Evolutionary conservation across 37 sponge, comb jelly and placozoan genomes (phyloP), one percentile per base, ranked within the genome.

Genomic region (Ianthella basta): DNA sequence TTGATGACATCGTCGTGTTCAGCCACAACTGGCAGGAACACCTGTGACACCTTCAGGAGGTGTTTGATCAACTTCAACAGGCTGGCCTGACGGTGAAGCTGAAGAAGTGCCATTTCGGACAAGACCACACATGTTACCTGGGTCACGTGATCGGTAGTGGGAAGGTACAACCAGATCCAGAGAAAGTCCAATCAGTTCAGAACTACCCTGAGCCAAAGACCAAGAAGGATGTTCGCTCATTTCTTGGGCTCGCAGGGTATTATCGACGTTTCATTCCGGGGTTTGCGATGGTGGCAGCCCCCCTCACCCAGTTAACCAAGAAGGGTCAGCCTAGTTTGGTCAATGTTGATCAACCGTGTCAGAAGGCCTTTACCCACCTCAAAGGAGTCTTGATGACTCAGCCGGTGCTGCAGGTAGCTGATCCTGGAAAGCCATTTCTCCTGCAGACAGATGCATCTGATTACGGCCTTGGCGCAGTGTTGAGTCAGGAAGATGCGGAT

Each of bases 381-480:
- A 80, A 80, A 35, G 35, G 24, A 56, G 36, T 18, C 29, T 25
- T 80, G 25, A 39, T 50, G 4, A n/a, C 56, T 14, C 16, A 84
- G 0, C 91, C 91, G 15, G 88, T 91, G 25, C 63, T 91, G 30
- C n/a, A 38, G 35, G 55, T 40, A 27, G 87, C 91, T 39, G 81
- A 91, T 34, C 61, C 74, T 1, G 41, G 20, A 0, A 55, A 56
- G 25, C 80, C 79, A 4, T 85, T 87, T 40, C 19, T 83, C 0
- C 66, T 87, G 15, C 81, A 84, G 41, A 91, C 91, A 0, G 91
- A 91, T 65, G 85, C 91, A 0, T 84, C 81, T 32, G 70, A 84
- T 23, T 18, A 53, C 29, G 88, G 88, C 16, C 24, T 91, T 12
- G 91, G 91, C 19, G 84, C 85, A 57, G 88, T 91, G 20, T 65